phyloP scores from a whole-genome alignment of 2,888 invertebrate genomes.

The Chaetoderma sp. region DNA sequence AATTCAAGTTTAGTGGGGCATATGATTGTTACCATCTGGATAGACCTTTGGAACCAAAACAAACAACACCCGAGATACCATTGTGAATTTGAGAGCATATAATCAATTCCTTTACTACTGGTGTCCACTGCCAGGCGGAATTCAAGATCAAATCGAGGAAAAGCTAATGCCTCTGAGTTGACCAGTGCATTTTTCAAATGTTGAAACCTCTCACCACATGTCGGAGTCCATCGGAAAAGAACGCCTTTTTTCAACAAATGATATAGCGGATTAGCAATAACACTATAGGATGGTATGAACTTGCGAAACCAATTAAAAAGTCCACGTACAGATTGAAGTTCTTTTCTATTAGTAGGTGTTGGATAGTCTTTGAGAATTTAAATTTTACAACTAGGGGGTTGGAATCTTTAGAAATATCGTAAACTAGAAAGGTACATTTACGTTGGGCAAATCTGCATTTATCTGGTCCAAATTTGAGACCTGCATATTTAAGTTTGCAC shows the following conservation, averaged over 20 bases:
- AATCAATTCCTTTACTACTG: constrained; percentile 2
- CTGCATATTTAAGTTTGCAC: too few species aligned
- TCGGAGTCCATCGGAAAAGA: constrained; percentile 11
- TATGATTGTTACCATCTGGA: constrained; percentile 4
- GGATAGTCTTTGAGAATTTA: constrained; percentile 13
- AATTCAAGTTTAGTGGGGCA: constrained; percentile 19
- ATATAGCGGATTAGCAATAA: constrained; percentile 15
- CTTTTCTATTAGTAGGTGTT: constrained; percentile 12
- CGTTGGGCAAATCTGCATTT: too few species aligned
- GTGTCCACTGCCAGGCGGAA: constrained; percentile 25
- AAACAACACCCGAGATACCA: background rate
- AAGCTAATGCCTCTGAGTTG: constrained; percentile 17
- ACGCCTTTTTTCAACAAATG: constrained; percentile 8
- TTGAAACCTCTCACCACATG: constrained; percentile 3
- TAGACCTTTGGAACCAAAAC: background rate
- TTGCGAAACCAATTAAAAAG: constrained; percentile 28
- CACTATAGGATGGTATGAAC: constrained; percentile 25
- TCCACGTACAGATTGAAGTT: constrained; percentile 26
- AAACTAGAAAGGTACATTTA: constrained; percentile 20
- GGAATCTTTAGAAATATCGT: constrained; percentile 20
- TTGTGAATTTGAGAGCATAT: constrained; percentile 6
- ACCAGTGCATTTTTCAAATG: constrained; percentile 3
- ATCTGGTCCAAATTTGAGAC: too few species aligned
- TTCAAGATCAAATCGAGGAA: constrained; percentile 17
- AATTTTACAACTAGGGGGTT: constrained; percentile 5